These are phyloP conservation scores for Heliothis subflexa DNA, from an alignment of 1,140 invertebrate species.

Conservation along the genomic window DNA sequence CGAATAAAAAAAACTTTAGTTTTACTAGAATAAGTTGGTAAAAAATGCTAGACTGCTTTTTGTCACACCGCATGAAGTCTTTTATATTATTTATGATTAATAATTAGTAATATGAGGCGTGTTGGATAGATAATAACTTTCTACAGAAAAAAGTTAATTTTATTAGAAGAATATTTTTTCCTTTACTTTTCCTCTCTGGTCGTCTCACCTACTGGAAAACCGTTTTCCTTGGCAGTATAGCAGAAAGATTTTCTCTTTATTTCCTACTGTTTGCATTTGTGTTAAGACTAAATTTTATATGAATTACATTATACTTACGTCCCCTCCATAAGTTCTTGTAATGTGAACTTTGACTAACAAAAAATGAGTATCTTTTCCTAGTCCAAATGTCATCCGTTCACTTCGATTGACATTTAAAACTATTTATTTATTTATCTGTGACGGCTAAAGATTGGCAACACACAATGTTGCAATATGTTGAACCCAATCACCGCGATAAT, in stretches of 20 bases:
- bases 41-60: conserved; percentile 19
- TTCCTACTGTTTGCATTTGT: no score
- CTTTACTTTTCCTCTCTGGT: no score
- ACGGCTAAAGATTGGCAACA: not conserved
- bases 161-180: no score
- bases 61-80: not conserved
- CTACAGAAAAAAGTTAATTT: no score
- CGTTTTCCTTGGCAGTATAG: no score
- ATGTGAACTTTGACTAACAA: conserved; percentile 13
- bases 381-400: conserved; percentile 27
- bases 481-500: not conserved
- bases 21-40: conserved; percentile 32
- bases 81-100: not conserved
- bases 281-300: no score
- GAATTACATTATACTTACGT: no score
- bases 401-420: conserved; percentile 18
- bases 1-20: conserved; percentile 38
- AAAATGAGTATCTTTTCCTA: not conserved
- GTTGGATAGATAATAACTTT: not conserved
- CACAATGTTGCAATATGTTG: not conserved
- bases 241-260: no score
- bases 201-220: no score
- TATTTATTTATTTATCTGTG: not conserved
- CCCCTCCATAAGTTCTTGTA: conserved; percentile 1
- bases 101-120: not conserved